phyloP scores from a whole-genome alignment of 2,888 invertebrate species.

The Octonoba sinensis region DNA sequence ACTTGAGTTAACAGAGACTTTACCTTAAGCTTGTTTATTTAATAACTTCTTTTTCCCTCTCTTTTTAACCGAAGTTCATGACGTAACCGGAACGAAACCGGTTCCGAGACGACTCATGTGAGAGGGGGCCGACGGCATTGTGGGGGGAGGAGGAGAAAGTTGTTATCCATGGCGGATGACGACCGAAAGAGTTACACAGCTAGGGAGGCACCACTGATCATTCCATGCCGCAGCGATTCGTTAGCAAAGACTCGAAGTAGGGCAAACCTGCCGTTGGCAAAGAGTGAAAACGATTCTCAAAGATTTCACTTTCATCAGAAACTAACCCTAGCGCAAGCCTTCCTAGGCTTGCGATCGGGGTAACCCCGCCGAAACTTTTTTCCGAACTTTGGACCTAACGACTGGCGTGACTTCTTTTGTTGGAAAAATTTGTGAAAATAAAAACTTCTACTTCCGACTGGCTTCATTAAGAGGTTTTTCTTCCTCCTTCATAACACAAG shows the following conservation, averaged over 20 bases:
- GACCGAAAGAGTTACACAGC: slow-evolving; percentile 55
- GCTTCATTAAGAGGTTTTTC: slow-evolving; percentile 17
- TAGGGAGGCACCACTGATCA: slow-evolving; percentile 18
- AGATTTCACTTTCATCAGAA: slow-evolving; percentile 5
- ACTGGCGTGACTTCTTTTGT: slow-evolving; percentile 16
- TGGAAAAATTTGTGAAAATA: background rate
- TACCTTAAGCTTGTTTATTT: slow-evolving; percentile 12
- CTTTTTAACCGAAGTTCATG: slow-evolving; percentile 22
- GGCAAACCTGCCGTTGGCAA: slow-evolving; percentile 6
- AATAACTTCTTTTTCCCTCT: slow-evolving; percentile 13
- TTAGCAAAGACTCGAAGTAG: slow-evolving; percentile 21
- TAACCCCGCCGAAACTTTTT: background rate
- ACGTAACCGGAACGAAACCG: slow-evolving; percentile 54
- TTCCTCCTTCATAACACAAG: slow-evolving; percentile 23
- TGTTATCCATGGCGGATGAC: slow-evolving; percentile 54
- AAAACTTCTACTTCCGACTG: slow-evolving; percentile 32
- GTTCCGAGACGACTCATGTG: slow-evolving; percentile 35
- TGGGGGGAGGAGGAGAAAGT: slow-evolving; percentile 30
- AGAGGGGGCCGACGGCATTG: slow-evolving; percentile 1
- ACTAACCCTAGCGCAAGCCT: slow-evolving; percentile 35
- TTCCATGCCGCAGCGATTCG: slow-evolving; percentile 13
- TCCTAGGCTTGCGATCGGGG: slow-evolving; percentile 38
- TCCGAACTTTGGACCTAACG: background rate
- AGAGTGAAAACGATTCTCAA: slow-evolving; percentile 2
- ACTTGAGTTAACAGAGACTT: slow-evolving; percentile 17